Base-by-base conservation (phyloP, 2,797 vertebrate genomes). In the Eupleurogrammus muticus region DNA sequence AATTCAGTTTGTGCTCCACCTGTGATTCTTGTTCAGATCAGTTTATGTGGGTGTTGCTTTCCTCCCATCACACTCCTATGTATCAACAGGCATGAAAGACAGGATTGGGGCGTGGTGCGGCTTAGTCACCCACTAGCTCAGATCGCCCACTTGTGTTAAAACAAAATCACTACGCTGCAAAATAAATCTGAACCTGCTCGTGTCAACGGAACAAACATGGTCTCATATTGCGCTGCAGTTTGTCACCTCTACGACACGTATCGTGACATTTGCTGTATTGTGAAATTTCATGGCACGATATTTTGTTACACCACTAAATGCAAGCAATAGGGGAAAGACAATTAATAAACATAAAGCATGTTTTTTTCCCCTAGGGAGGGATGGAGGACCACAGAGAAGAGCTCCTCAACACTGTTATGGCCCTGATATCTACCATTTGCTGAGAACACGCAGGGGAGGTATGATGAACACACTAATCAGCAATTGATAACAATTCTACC, bases 381-480 rank as follows among this genome's bases (percentile, higher is more conserved):
- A 94, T 79, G 94, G 92, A 91, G 91, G 83, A 92, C 90, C 73
- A 32, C 87, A 81, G 47, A 83, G 84, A 77, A 74, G 91, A 91
- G 23, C 47, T 55, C 73, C 88, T 5, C 91, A 90, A 9, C 89
- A 92, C 68, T 94, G 92, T 81, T 91, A 93, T 38, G 89, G 92
- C 35, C 95, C 96, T 4, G 97, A 99, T 70, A 95, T 98, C 85
- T 97, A 97, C 79, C 97, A 98, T 78, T 91, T 99, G 66, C 74
- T 99, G 82, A 97, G 95, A 69, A 91, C 96, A 44, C 95, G 95
- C 52, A 79, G 87, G 46, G 86, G 84, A 68, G 85, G 89, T 89
- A 87, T 2, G 65, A 65, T 65, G n/a, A 44, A 35, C 20, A 47
- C 3, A 7, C 42, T 42, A 28, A 51, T 55, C 34, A 44, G 16